Conservation (phyloP, 2,888 invertebrate genomes). For the Saturnia japonica region DNA sequence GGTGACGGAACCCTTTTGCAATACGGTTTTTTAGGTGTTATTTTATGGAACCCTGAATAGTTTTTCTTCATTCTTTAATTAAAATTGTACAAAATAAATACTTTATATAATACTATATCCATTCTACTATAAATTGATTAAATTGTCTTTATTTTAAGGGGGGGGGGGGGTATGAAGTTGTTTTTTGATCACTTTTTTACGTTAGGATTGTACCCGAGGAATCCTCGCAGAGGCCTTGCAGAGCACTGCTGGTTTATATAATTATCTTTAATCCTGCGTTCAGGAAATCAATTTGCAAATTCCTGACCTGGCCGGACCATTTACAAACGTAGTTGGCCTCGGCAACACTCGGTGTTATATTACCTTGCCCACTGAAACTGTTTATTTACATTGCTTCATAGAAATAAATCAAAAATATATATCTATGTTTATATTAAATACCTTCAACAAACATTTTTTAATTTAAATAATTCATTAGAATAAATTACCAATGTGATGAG, state of each 20-base stretch:
- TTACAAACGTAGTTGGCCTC: background rate
- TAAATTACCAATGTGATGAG: conserved; percentile 10
- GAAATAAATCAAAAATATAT: background rate
- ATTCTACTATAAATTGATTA: too few species aligned
- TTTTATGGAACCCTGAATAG: too few species aligned
- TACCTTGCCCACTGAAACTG: background rate
- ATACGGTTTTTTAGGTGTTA: too few species aligned
- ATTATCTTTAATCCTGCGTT: background rate
- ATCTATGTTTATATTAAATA: background rate
- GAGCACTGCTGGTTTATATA: background rate
- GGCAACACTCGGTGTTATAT: background rate
- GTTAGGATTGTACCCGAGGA: too few species aligned
- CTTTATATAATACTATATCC: too few species aligned
- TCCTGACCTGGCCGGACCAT: background rate
- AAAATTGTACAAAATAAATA: too few species aligned
- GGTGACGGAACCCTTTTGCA: too few species aligned
- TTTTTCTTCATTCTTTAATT: too few species aligned
- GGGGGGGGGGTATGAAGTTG: too few species aligned
- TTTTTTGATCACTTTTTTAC: too few species aligned
- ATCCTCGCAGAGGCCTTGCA: too few species aligned
- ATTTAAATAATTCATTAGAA: background rate
- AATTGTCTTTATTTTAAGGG: too few species aligned
- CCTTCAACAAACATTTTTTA: background rate
- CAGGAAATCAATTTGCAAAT: background rate
- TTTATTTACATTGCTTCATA: background rate